Conservation (phyloP, 2,888 invertebrate genomes). For the Agriotes lineatus region DNA sequence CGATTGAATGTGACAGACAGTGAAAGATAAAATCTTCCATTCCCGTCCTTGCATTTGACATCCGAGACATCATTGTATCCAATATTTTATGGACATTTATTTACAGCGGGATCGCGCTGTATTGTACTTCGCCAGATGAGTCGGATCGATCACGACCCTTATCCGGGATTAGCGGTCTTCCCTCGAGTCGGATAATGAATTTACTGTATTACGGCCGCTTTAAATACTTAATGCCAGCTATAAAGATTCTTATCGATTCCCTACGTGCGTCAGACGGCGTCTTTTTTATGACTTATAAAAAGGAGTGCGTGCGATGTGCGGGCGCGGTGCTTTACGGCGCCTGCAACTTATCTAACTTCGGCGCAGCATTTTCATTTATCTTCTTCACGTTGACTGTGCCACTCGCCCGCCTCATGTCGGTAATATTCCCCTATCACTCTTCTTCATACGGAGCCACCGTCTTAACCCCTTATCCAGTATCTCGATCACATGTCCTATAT, state of each 20-base stretch:
- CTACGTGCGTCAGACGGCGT: slow-evolving; percentile 37
- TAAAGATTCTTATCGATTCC: slow-evolving; percentile 45
- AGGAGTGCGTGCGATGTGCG: slow-evolving; percentile 47
- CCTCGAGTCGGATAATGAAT: slow-evolving; percentile 44
- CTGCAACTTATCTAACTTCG: slow-evolving; percentile 50
- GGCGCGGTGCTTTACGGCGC: slow-evolving; percentile 49
- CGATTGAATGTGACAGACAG: slow-evolving; percentile 43
- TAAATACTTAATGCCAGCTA: slow-evolving; percentile 42
- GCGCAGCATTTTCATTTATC: slow-evolving; percentile 62
- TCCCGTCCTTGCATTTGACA: slow-evolving; percentile 55
- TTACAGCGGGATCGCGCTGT: slow-evolving; percentile 49
- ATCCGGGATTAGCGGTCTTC: slow-evolving; percentile 46
- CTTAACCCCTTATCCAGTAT: slow-evolving; percentile 41
- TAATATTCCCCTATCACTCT: slow-evolving; percentile 52
- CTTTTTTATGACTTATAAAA: slow-evolving; percentile 46
- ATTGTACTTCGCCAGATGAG: slow-evolving; percentile 39
- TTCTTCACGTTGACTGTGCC: slow-evolving; percentile 65
- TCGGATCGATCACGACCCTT: slow-evolving; percentile 43
- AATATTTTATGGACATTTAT: slow-evolving; percentile 60
- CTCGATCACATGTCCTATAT: slow-evolving; percentile 33
- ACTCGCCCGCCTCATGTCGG: slow-evolving; percentile 57
- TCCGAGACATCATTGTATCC: slow-evolving; percentile 54
- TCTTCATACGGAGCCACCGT: slow-evolving; percentile 46
- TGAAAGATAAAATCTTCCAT: slow-evolving; percentile 61
- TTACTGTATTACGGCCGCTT: slow-evolving; percentile 44